Evolutionary conservation across 2,888 invertebrate species (phyloP), one percentile per base, ranked within the genome.

Genomic region (Ceramica pisi): DNA sequence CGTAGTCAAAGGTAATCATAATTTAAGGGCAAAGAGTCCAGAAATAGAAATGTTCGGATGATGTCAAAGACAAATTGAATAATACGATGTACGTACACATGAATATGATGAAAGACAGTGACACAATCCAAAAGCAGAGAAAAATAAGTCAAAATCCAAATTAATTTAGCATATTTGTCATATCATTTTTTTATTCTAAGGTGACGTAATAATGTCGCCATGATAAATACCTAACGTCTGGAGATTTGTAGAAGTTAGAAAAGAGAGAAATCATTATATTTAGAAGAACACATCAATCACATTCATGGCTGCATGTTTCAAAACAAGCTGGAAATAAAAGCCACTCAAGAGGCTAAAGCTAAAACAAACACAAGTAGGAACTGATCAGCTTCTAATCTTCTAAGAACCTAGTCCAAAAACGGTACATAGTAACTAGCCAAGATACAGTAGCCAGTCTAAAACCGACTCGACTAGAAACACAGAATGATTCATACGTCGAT

Each of bases 401-500:
- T n/a, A 26, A 56, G 77, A 77, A 78, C 21, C 44, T 26, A 78
- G 19, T 3, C 35, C 38, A 71, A 71, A 71, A 53, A 46, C 16
- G 38, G 51, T 19, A 19, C n/a, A 38, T 31, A 1, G 46, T 3
- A 71, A 69, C 23, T 35, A 63, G 55, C 19, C n/a, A 50, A 60
- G 38, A 12, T 12, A 38, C 23, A 31, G 23, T 26, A 31, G 14
- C 23, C 19, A 31, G 59, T 61, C 56, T 65, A 59, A 67, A 84
- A 67, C 65, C 8, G 59, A 75, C 62, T 50, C 67, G 4, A 62
- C 53, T 23, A 62, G 56, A 26, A 67, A 71, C 53, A 61, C 53
- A 57, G 44, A 31, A 74, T 83, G 83, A 73, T 59, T 80, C 83
- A 80, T 72, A 53, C 53, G n/a, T 26, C 41, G n/a, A 68, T 69